Evolutionary conservation across 2,888 invertebrate genomes (phyloP).

Genomic region (Stenichneumon culpator): DNA sequence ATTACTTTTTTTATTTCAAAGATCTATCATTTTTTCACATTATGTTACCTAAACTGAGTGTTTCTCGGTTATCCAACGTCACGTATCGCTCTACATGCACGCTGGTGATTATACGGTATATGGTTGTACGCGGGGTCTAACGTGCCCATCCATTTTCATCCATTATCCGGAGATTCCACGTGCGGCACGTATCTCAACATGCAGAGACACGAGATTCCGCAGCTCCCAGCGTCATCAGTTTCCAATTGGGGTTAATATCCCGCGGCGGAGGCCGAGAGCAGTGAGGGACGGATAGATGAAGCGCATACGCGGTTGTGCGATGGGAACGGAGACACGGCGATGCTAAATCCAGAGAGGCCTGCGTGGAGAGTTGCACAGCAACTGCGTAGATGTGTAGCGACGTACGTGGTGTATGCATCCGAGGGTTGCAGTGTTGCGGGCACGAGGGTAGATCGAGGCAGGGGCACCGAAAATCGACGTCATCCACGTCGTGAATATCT

Average conservation of each 20-base stretch:
- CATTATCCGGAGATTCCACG: conserved; percentile 50
- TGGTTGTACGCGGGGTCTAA: neutral
- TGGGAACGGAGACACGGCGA: conserved; percentile 27
- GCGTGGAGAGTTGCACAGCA: neutral
- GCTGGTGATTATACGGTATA: conserved; percentile 6
- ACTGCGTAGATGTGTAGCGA: conserved; percentile 23
- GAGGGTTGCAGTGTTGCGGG: conserved; percentile 12
- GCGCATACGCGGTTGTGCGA: conserved; percentile 8
- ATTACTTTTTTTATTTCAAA: neutral
- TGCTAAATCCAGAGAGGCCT: conserved; percentile 14
- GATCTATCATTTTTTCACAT: neutral
- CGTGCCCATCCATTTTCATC: conserved; percentile 61
- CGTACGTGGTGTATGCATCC: conserved; percentile 24
- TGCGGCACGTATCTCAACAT: conserved; percentile 40
- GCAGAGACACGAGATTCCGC: conserved; percentile 43
- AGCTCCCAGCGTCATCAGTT: conserved; percentile 56
- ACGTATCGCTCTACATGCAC: conserved; percentile 9
- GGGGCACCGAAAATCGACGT: conserved; percentile 41
- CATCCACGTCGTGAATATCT: conserved; percentile 18
- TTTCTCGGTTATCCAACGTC: conserved; percentile 1
- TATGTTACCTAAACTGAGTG: neutral
- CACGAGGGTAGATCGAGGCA: conserved; percentile 14
- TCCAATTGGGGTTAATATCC: conserved; percentile 63
- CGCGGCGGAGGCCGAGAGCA: conserved; percentile 23
- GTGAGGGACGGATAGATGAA: conserved; percentile 29